Base-by-base conservation (phyloP, 2,797 vertebrate species). In the Danio kyathit region DNA sequence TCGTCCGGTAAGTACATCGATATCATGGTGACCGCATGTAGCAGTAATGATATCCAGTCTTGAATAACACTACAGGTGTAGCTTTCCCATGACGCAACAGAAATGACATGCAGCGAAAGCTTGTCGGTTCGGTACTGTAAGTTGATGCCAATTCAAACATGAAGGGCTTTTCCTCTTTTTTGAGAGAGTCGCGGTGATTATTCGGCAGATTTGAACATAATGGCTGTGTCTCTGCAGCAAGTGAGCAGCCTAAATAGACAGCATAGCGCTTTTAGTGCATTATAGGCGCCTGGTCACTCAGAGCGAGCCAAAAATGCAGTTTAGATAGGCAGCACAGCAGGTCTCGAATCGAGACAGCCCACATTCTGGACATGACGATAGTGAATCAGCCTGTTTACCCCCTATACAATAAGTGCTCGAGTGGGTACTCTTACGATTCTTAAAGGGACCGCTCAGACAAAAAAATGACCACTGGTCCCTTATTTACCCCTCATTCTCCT, bases 1-100 rank as follows among this genome's bases (percentile, higher is more conserved):
- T n/a, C 69, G 19, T 56, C 60, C 16, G 78, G 78, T 80, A 43
- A 80, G 78, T 80, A 73, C 5, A 56, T 46, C 29, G 44, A 69
- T 41, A 69, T 38, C 29, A 61, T 12, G 54, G 14, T 13, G 65
- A 60, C 43, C 69, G 44, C 65, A 41, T 63, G 38, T 48, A 40
- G 59, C 69, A 38, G n/a, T 44, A 52, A 21, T 29, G 1, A 49
- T 43, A 54, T 79, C 19, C 17, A 19, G 5, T 43, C 29, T 19
- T 5, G 52, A 17, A n/a, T 29, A n/a, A 9, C 9, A 6, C 9
- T 21, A 12, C 6, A 51, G 14, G 38, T 63, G 67, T 43, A 61
- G n/a, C 3, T 59, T 66, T 70, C 52, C 12, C 19, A 49, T 52
- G 57, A 70, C 66, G 66, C 40, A 16, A 64, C 17, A 51, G 14